These are phyloP conservation scores for Gadopsis bispinosus DNA, from an alignment of 2,797 vertebrate genomes.

Conservation along the genomic window DNA sequence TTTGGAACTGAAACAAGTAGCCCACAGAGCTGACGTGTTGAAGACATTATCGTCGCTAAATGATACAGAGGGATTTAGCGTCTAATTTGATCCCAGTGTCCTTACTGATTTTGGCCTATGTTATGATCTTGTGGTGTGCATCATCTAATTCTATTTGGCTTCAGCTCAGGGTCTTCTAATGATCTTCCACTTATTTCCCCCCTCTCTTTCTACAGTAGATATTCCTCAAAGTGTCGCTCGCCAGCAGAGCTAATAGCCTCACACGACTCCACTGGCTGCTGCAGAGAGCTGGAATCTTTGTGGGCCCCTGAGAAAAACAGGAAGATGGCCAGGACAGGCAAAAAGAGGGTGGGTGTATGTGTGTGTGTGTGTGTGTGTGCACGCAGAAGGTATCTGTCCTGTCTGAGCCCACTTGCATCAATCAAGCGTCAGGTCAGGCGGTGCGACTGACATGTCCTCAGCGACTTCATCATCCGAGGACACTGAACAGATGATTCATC, in stretches of 20 bases:
- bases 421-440: conserved; percentile 80
- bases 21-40: conserved; percentile 68
- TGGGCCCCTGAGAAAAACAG: conserved; percentile 69
- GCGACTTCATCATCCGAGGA: conserved; percentile 75
- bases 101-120: conserved; percentile 64
- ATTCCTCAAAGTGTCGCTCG: conserved; percentile 60
- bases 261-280: conserved; percentile 25
- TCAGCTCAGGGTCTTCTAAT: conserved; percentile 60
- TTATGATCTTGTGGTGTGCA: conserved; percentile 64
- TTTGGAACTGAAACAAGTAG: conserved; percentile 69
- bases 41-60: conserved; percentile 77
- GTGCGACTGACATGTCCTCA: conserved; percentile 77
- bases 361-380: conserved; percentile 41
- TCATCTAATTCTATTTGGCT: conserved; percentile 77
- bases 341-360: conserved; percentile 55
- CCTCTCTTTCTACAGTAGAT: conserved; percentile 53
- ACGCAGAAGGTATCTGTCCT: conserved; percentile 64
- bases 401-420: conserved; percentile 79
- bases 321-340: conserved; percentile 71
- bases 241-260: conserved; percentile 51
- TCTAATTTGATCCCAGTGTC: conserved; percentile 73
- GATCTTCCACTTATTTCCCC: conserved; percentile 76
- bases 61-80: conserved; percentile 67
- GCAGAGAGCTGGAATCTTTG: conserved; percentile 53
- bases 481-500: conserved; percentile 50